Percentiles rank a stretch among this genome's conserved stretches.
These are phyloP conservation scores for Typhlomys cinereus DNA, from an alignment of 2,113 vertebrate genomes.

Conservation along the genomic window DNA sequence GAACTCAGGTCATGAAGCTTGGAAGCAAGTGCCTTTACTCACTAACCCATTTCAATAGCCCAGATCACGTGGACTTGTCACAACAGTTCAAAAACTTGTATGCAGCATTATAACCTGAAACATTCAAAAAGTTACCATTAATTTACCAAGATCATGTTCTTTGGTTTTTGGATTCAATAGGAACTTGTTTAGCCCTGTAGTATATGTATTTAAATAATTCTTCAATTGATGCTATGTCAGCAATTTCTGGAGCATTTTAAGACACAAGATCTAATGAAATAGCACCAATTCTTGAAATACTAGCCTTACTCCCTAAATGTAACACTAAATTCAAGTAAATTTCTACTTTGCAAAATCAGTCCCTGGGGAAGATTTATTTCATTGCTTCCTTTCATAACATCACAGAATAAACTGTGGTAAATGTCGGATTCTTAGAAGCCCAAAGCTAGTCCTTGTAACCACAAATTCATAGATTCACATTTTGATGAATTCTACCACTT, in stretches of 20 bases:
- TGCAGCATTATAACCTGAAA: not conserved
- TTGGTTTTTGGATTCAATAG: not conserved
- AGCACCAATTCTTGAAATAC: conserved; percentile 14
- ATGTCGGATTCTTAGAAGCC: no score
- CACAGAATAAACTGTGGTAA: no score
- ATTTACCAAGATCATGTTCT: not conserved
- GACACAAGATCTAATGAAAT: conserved; percentile 6
- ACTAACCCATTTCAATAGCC: no score
- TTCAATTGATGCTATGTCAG: not conserved
- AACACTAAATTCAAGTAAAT: not conserved
- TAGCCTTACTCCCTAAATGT: not conserved
- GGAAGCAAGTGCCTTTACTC: no score
- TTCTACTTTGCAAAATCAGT: not conserved
- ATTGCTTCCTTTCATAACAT: not conserved
- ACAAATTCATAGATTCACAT: no score
- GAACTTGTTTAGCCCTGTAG: not conserved
- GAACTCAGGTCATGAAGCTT: no score
- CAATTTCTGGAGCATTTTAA: not conserved
- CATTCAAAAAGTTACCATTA: conserved; percentile 5
- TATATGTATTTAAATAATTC: not conserved
- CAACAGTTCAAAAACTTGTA: conserved; percentile 4
- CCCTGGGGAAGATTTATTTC: not conserved
- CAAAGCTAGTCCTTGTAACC: no score
- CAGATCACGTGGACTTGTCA: no score
- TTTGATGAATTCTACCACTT: no score